These are phyloP conservation scores for Drosophila neonasuta DNA, from an alignment of 2,888 invertebrate species.

Conservation along the genomic window DNA sequence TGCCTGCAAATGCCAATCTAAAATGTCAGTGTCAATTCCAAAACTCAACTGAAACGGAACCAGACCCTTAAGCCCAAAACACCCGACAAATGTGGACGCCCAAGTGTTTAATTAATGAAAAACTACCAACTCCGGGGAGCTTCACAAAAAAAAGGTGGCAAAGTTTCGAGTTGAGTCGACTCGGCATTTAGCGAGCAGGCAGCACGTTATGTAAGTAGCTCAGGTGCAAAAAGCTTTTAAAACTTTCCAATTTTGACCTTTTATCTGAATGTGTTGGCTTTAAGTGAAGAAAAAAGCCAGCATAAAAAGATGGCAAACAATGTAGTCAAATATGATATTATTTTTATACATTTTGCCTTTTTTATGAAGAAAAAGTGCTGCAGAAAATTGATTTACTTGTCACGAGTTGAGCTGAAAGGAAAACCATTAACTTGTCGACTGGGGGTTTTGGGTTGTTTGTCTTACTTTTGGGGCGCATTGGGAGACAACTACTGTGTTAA, in stretches of 20 bases:
- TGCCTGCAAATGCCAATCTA: slow-evolving; percentile 7
- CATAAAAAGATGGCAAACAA: slow-evolving; percentile 22
- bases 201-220: slow-evolving; percentile 43
- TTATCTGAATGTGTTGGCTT: slow-evolving; percentile 39
- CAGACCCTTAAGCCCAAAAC: slow-evolving; percentile 5
- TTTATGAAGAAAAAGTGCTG: background rate
- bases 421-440: slow-evolving; percentile 1
- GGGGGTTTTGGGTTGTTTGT: background rate
- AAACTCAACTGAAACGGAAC: slow-evolving; percentile 4
- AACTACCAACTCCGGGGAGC: slow-evolving; percentile 30
- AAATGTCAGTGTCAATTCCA: slow-evolving; percentile 29
- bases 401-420: slow-evolving; percentile 10
- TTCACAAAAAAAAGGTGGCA: slow-evolving; percentile 4
- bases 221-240: slow-evolving; percentile 65
- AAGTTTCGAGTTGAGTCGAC: slow-evolving; percentile 39
- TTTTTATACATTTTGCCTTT: background rate
- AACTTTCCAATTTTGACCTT: slow-evolving; percentile 63
- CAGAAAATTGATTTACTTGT: slow-evolving; percentile 10
- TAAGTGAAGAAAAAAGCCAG: background rate
- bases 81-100: slow-evolving; percentile 38
- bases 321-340: slow-evolving; percentile 19
- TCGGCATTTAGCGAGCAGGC: slow-evolving; percentile 46
- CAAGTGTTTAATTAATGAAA: slow-evolving; percentile 64
- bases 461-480: background rate
- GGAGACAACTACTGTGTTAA: slow-evolving; percentile 8